Evolutionary conservation across 2,888 invertebrate species (phyloP).

Genomic region (Napeogenes sylphis): DNA sequence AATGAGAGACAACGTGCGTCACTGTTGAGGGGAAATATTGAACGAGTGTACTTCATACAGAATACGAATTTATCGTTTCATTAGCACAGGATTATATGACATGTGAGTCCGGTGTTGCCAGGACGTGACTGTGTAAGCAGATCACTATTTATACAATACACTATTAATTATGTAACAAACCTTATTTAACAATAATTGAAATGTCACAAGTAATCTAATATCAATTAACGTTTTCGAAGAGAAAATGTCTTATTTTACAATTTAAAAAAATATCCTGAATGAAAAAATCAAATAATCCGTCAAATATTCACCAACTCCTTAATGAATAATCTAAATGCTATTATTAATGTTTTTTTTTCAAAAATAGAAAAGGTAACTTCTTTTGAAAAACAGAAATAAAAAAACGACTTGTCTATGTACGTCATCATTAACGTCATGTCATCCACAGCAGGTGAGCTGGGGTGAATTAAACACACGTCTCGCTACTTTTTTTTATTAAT

Average conservation of each 20-base stretch:
- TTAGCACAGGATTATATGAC: conserved; percentile 56
- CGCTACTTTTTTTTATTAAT: conserved; percentile 69
- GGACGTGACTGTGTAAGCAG: conserved; percentile 8
- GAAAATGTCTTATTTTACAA: too few species aligned
- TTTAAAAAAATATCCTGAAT: too few species aligned
- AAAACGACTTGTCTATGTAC: conserved; percentile 27
- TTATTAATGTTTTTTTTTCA: too few species aligned
- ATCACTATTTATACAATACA: conserved; percentile 5
- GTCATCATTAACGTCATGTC: conserved; percentile 16
- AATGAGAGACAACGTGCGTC: conserved; percentile 69
- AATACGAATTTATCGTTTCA: conserved; percentile 70
- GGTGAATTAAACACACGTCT: conserved; percentile 52
- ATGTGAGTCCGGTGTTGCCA: conserved; percentile 31
- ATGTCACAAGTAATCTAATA: too few species aligned
- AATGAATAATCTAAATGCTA: too few species aligned
- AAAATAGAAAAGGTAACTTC: too few species aligned
- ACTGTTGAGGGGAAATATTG: conserved; percentile 48
- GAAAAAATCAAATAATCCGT: too few species aligned
- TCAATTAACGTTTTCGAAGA: too few species aligned
- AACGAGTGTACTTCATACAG: conserved; percentile 42
- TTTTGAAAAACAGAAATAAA: conserved; percentile 7
- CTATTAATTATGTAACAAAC: too few species aligned
- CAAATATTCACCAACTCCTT: too few species aligned
- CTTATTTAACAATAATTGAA: too few species aligned
- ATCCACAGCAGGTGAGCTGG: conserved; percentile 34